Percentiles rank a stretch among this genome's conserved stretches.
phyloP scores from a whole-genome alignment of 2,888 invertebrate genomes.

The Xanthostigma xanthostigma region DNA sequence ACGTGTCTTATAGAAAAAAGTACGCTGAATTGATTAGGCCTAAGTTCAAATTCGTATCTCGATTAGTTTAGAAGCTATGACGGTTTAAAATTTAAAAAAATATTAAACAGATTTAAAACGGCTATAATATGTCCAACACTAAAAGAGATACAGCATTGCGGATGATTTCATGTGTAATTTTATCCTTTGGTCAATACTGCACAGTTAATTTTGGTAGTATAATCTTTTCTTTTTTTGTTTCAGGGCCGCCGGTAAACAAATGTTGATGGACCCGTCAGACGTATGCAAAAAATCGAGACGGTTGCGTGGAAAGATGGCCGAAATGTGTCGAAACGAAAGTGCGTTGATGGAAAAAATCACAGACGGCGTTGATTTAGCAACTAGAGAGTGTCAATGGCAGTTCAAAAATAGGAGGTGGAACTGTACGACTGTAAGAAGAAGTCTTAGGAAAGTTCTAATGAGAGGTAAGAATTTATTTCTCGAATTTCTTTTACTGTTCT shows the following conservation, averaged over 20 bases:
- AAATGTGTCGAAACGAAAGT: conserved; percentile 74
- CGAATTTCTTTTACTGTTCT: no score
- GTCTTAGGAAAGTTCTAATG: conserved; percentile 70
- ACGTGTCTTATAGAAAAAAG: no score
- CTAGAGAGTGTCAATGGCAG: conserved; percentile 76
- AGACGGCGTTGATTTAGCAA: conserved; percentile 67
- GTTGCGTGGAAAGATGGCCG: conserved; percentile 58
- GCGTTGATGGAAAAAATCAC: conserved; percentile 68
- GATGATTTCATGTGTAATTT: no score
- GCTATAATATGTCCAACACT: no score
- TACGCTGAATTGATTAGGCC: no score
- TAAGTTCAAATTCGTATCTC: no score
- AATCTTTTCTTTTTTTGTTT: conserved; percentile 12
- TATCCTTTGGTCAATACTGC: no score
- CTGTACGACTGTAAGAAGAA: conserved; percentile 66
- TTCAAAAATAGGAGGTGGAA: conserved; percentile 79
- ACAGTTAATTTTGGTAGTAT: not conserved
- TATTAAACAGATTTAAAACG: no score
- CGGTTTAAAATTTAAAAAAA: no score
- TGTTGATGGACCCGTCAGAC: conserved; percentile 77
- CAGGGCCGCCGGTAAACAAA: conserved; percentile 73
- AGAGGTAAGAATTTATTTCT: conserved; percentile 46
- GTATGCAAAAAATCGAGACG: conserved; percentile 76
- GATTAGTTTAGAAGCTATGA: no score
- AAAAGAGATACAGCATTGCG: no score